phyloP scores from a whole-genome alignment of 2,113 vertebrate species.

The Balaeniceps rex region DNA sequence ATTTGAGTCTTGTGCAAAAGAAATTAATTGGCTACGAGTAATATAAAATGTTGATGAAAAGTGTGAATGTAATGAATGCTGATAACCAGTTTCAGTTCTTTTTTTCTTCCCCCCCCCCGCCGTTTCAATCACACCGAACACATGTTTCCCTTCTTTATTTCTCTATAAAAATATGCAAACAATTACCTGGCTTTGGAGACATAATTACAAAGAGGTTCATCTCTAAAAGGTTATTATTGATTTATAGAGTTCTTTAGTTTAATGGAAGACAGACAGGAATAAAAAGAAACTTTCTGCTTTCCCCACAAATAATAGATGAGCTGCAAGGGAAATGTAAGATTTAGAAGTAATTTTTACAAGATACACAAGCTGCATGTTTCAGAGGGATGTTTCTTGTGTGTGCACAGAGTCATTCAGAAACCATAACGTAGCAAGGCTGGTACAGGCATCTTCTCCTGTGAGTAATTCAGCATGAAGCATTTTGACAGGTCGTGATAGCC shows the following conservation, averaged over 20 bases:
- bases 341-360: slow-evolving; percentile 63
- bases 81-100: slow-evolving; percentile 14
- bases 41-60: slow-evolving; percentile 41
- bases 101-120: background rate
- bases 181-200: slow-evolving; percentile 75
- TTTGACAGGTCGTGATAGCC: background rate
- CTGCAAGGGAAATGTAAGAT: slow-evolving; percentile 62
- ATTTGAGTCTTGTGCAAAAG: slow-evolving; percentile 46
- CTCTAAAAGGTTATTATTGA: slow-evolving; percentile 75
- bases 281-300: slow-evolving; percentile 50
- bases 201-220: slow-evolving; percentile 75
- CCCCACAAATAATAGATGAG: slow-evolving; percentile 51
- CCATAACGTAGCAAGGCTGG: background rate
- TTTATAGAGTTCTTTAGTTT: slow-evolving; percentile 73
- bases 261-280: slow-evolving; percentile 74
- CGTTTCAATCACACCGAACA: slow-evolving; percentile 1
- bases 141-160: slow-evolving; percentile 62
- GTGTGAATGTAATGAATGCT: slow-evolving; percentile 38
- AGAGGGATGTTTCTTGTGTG: background rate
- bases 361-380: background rate
- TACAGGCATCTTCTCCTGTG: background rate
- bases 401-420: background rate
- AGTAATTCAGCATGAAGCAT: background rate
- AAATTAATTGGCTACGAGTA: slow-evolving; percentile 58
- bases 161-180: slow-evolving; percentile 75